A percentile compares a stretch with the other conserved stretches of the same genome.
These are phyloP conservation scores for Brachynemurus nebulosus DNA, from an alignment of 2,888 invertebrate species.

Conservation along the genomic window DNA sequence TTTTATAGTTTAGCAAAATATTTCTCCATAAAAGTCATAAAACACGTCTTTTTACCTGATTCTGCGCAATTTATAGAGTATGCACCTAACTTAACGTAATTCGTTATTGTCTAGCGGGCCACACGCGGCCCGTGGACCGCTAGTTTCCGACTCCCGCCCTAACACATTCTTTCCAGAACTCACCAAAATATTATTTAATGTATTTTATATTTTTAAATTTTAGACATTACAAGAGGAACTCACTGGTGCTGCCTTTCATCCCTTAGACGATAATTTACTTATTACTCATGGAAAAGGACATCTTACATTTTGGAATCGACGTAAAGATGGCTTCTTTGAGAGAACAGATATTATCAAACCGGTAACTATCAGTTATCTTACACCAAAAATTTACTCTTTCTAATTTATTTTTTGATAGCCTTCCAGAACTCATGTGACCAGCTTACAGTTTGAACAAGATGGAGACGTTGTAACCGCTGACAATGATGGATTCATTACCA, in stretches of 20 bases:
- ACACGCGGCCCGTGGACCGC: too few relatives aligned
- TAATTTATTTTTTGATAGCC: constrained; percentile 40
- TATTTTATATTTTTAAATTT: constrained; percentile 7
- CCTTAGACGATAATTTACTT: constrained; percentile 77
- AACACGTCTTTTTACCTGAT: too few relatives aligned
- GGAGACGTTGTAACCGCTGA: constrained; percentile 89
- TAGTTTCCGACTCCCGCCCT: too few relatives aligned
- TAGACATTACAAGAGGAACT: constrained; percentile 82
- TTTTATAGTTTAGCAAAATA: too few relatives aligned
- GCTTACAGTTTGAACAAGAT: constrained; percentile 79
- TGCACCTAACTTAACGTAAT: too few relatives aligned
- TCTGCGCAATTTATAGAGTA: too few relatives aligned
- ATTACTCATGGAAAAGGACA: constrained; percentile 88
- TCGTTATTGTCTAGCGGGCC: too few relatives aligned
- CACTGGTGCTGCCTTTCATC: constrained; percentile 81
- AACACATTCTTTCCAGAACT: too few relatives aligned
- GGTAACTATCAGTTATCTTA: constrained; percentile 30
- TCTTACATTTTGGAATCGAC: constrained; percentile 81
- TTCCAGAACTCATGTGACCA: constrained; percentile 70
- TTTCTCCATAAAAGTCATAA: too few relatives aligned
- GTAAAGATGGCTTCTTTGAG: constrained; percentile 84
- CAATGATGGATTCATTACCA: constrained; percentile 79
- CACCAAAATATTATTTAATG: too few relatives aligned
- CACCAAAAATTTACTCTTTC: background rate
- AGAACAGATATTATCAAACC: constrained; percentile 79